phyloP scores from a whole-genome alignment of 2,113 vertebrate genomes.

The Phaetusa simplex region DNA sequence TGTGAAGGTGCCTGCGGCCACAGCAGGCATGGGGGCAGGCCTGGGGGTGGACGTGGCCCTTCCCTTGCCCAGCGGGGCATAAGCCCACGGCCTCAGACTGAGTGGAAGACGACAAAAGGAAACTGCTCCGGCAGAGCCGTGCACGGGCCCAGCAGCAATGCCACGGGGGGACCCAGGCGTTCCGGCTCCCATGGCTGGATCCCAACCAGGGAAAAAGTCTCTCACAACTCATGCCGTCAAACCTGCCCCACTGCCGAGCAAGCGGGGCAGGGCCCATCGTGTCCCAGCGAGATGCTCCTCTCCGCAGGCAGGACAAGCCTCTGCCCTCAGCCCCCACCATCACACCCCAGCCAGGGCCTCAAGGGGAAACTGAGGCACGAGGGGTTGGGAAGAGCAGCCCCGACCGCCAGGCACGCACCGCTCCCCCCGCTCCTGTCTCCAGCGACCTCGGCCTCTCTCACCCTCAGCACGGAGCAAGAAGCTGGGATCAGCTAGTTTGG shows the following conservation, averaged over 20 bases:
- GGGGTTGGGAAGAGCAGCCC: neutral
- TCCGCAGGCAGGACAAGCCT: neutral
- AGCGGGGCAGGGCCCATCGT: fast-evolving
- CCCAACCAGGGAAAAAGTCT: neutral
- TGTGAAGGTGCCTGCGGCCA: neutral
- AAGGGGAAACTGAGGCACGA: neutral
- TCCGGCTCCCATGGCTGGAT: neutral
- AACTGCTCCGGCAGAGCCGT: neutral
- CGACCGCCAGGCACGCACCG: fast-evolving
- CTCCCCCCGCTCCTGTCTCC: neutral
- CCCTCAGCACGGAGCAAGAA: neutral
- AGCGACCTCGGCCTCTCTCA: too few relatives aligned
- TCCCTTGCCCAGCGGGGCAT: neutral
- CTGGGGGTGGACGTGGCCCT: neutral
- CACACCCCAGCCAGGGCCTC: neutral
- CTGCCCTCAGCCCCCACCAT: neutral
- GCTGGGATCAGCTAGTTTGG: neutral
- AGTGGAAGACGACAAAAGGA: neutral
- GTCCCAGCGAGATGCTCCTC: neutral
- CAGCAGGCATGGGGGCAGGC: neutral
- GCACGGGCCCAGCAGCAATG: neutral
- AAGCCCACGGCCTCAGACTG: neutral
- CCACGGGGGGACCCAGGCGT: neutral
- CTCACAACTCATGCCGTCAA: neutral
- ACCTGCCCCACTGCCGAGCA: neutral